These are phyloP conservation scores for Tipula lateralis DNA, from an alignment of 2,888 invertebrate genomes.

Conservation along the genomic window DNA sequence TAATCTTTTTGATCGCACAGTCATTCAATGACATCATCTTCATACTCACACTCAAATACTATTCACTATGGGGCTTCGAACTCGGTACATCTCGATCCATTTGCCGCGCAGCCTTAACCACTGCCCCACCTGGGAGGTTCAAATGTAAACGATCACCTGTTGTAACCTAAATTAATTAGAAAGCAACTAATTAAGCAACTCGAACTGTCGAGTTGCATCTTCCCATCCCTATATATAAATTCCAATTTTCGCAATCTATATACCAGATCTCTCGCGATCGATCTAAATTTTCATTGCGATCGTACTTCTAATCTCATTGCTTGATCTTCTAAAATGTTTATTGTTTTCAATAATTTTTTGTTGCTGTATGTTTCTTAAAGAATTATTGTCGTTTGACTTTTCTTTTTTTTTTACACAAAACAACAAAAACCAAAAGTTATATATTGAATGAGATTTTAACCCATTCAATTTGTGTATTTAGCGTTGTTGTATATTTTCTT, in stretches of 20 bases:
- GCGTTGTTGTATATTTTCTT: conserved; percentile 13
- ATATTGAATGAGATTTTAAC: conserved; percentile 24
- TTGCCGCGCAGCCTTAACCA: no score
- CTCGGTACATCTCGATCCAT: no score
- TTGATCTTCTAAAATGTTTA: neutral
- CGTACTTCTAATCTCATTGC: neutral
- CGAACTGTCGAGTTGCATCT: no score
- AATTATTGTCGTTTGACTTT: conserved; percentile 11
- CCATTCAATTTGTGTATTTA: neutral
- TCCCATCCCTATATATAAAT: neutral
- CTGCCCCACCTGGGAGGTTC: no score
- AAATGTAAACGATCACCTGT: no score
- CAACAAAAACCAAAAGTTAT: conserved; percentile 9
- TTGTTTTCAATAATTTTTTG: conserved; percentile 6
- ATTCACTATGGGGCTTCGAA: no score
- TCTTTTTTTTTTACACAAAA: conserved; percentile 14
- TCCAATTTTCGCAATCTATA: neutral
- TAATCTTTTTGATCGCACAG: no score
- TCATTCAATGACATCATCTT: no score
- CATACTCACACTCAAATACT: no score
- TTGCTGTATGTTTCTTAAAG: neutral
- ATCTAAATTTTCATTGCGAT: conserved; percentile 15
- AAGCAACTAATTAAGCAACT: no score
- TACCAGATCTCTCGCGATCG: neutral
- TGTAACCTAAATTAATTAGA: no score